Conservation (phyloP, 1,140 invertebrate species). For the Conus ventricosus region DNA sequence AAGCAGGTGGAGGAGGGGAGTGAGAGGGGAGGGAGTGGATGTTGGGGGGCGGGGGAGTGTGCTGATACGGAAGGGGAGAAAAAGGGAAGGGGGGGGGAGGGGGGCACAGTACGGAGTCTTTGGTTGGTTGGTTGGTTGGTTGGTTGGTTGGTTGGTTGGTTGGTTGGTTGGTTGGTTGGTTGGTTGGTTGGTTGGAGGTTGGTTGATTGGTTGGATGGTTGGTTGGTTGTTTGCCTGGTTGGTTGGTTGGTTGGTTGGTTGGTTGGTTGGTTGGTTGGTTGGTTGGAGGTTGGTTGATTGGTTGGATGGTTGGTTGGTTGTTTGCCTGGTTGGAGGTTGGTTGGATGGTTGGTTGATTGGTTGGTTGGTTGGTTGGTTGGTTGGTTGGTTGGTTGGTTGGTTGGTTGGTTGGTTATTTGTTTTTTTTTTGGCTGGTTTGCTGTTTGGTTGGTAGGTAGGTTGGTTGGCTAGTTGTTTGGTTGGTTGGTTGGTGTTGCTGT, state of each 20-base stretch:
- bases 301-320: neutral
- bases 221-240: too few species aligned
- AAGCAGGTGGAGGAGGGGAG: neutral
- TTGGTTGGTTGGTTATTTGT: too few species aligned
- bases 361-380: too few species aligned
- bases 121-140: neutral
- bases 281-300: neutral
- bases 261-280: neutral
- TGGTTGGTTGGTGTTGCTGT: neutral
- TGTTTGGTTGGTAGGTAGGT: conserved; percentile 6
- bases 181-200: too few species aligned
- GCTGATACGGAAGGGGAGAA: neutral
- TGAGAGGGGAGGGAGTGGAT: neutral
- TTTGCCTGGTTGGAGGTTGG: too few species aligned
- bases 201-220: too few species aligned
- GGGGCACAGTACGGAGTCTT: neutral
- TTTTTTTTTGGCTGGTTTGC: neutral
- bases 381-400: too few species aligned
- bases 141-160: too few species aligned
- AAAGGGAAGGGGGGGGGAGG: neutral
- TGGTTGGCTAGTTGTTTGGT: neutral
- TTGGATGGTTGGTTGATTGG: too few species aligned
- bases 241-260: neutral
- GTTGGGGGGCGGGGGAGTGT: neutral
- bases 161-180: too few species aligned